Conservation (phyloP, 1,140 invertebrate species). For the Centruroides sculpturatus region DNA sequence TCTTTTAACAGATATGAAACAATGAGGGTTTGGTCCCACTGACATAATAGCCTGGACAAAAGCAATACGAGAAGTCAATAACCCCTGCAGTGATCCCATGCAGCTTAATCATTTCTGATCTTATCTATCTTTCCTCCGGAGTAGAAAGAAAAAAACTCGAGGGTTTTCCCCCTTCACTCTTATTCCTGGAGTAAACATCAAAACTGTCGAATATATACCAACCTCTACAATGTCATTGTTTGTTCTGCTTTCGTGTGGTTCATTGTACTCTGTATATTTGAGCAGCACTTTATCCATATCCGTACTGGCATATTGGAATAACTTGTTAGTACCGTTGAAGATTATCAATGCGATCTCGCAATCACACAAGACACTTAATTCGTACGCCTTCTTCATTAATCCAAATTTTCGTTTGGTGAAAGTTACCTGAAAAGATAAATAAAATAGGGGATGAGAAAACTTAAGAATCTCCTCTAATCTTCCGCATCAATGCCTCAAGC, state of each 20-base stretch:
- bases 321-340: conserved; percentile 97
- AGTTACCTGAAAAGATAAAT: conserved; percentile 60
- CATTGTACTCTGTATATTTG: conserved; percentile 99
- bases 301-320: conserved; percentile 98
- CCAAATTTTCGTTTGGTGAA: conserved; percentile 99
- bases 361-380: conserved; percentile 95
- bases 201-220: conserved; percentile 29
- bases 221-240: conserved; percentile 99
- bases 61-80: too few relatives aligned
- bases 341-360: conserved; percentile 99
- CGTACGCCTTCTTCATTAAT: conserved; percentile 99
- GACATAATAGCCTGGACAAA: too few relatives aligned
- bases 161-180: too few relatives aligned
- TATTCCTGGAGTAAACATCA: too few relatives aligned
- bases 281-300: conserved; percentile 99
- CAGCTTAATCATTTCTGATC: too few relatives aligned
- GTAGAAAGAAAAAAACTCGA: too few relatives aligned
- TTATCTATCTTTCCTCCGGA: too few relatives aligned
- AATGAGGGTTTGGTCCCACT: too few relatives aligned
- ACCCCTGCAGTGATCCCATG: too few relatives aligned
- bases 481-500: not conserved
- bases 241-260: conserved; percentile 97
- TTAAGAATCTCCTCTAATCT: not conserved
- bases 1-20: too few relatives aligned
- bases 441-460: not conserved